phyloP scores from a whole-genome alignment of 2,113 vertebrate genomes.

The Entomyzon cyanotis region DNA sequence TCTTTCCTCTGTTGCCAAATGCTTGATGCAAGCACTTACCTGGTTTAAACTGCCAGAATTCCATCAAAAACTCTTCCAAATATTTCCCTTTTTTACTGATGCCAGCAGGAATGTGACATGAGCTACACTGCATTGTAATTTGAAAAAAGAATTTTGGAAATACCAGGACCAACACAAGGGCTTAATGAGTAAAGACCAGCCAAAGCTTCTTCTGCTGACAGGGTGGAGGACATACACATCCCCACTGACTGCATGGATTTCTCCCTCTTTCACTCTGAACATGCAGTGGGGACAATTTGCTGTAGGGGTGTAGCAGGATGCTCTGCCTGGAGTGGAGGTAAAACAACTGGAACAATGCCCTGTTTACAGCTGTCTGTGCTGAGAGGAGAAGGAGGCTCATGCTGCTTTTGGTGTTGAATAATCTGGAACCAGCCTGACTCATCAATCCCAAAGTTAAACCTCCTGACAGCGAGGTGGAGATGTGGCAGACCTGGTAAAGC shows the following conservation, averaged over 20 bases:
- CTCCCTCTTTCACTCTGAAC: background rate
- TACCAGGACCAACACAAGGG: background rate
- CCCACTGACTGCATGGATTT: background rate
- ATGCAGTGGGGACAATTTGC: background rate
- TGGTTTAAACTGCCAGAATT: background rate
- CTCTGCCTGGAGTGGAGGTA: background rate
- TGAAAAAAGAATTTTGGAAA: background rate
- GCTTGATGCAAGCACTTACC: background rate
- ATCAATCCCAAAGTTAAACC: background rate
- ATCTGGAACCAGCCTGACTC: background rate
- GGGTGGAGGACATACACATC: background rate
- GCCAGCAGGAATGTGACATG: background rate
- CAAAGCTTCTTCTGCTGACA: background rate
- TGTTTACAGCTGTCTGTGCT: background rate
- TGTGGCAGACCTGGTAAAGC: background rate
- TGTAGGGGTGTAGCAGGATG: background rate
- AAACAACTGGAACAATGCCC: background rate
- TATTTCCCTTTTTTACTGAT: background rate
- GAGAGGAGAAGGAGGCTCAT: too few species aligned
- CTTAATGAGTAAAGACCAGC: background rate
- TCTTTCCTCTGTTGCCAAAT: background rate
- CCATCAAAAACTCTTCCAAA: background rate
- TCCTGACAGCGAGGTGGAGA: background rate
- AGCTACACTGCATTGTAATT: background rate
- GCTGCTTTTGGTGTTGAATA: background rate